Percentiles rank a stretch among this genome's conserved stretches.
These are phyloP conservation scores for Ctenodactylus gundi DNA, from an alignment of 2,113 vertebrate species.

Conservation along the genomic window DNA sequence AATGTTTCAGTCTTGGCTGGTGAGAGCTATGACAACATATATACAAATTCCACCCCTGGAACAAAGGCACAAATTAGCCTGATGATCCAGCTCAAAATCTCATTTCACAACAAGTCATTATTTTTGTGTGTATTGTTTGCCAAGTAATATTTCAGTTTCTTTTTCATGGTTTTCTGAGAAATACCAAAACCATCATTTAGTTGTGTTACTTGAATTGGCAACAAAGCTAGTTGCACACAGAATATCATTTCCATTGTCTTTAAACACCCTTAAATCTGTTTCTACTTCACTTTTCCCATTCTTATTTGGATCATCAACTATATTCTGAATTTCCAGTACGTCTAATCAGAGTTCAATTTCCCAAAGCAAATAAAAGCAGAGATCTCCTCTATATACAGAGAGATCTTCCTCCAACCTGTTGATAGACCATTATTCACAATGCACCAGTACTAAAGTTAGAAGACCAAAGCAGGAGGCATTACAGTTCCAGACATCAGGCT, in stretches of 20 bases:
- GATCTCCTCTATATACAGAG: neutral
- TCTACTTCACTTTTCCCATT: neutral
- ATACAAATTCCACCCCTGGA: neutral
- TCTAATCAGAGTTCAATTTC: neutral
- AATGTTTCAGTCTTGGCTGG: neutral
- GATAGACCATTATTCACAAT: neutral
- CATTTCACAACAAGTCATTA: slow-evolving; percentile 28
- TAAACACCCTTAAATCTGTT: neutral
- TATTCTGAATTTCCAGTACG: neutral
- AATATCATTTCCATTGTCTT: neutral
- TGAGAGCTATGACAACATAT: neutral
- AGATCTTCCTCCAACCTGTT: neutral
- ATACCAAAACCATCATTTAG: slow-evolving; percentile 17
- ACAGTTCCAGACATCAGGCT: no score
- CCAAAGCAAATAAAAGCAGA: neutral
- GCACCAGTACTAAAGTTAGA: neutral
- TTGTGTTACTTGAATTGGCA: neutral
- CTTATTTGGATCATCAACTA: neutral
- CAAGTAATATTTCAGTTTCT: slow-evolving; percentile 35
- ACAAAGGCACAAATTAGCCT: neutral
- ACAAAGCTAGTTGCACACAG: neutral
- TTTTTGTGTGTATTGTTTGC: neutral
- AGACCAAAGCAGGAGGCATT: no score
- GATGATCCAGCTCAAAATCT: neutral
- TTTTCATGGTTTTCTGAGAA: slow-evolving; percentile 24